phyloP scores from a whole-genome alignment of 2,113 vertebrate species.

The Cranoglanis bouderius region DNA sequence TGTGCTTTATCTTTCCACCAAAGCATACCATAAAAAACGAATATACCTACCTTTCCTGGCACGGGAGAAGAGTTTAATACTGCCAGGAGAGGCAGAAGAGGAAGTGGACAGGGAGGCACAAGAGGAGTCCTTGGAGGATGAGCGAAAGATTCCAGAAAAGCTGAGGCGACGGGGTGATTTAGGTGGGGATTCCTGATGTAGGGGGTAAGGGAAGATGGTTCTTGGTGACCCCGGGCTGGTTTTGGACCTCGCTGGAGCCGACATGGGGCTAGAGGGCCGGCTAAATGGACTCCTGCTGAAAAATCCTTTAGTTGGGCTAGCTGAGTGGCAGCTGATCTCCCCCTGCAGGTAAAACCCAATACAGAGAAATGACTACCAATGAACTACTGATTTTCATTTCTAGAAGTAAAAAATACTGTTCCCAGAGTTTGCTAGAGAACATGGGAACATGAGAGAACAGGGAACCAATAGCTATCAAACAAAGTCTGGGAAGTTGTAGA shows the following conservation, averaged over 20 bases:
- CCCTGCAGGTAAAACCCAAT: constrained; percentile 67
- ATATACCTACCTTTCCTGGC: constrained; percentile 84
- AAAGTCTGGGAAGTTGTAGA: neutral
- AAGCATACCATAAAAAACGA: neutral
- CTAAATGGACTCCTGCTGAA: constrained; percentile 81
- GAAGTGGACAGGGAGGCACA: constrained; percentile 64
- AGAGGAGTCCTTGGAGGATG: constrained; percentile 83
- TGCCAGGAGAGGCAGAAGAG: constrained; percentile 83
- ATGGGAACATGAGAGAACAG: neutral
- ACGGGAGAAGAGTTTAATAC: constrained; percentile 87
- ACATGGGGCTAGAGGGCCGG: constrained; percentile 83
- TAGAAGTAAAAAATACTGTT: neutral
- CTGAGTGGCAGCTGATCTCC: constrained; percentile 70
- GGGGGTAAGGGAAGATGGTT: constrained; percentile 83
- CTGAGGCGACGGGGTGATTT: constrained; percentile 87
- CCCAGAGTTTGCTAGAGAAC: neutral
- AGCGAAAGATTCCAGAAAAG: constrained; percentile 92
- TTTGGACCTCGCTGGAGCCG: constrained; percentile 77
- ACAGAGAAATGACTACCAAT: neutral
- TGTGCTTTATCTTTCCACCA: neutral
- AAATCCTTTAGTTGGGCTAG: constrained; percentile 83
- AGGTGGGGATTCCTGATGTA: constrained; percentile 82
- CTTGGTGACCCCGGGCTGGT: constrained; percentile 81
- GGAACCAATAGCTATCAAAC: neutral
- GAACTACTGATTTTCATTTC: neutral